Base-by-base conservation (phyloP, 2,888 invertebrate genomes). In the Gymnosoma rotundatum region DNA sequence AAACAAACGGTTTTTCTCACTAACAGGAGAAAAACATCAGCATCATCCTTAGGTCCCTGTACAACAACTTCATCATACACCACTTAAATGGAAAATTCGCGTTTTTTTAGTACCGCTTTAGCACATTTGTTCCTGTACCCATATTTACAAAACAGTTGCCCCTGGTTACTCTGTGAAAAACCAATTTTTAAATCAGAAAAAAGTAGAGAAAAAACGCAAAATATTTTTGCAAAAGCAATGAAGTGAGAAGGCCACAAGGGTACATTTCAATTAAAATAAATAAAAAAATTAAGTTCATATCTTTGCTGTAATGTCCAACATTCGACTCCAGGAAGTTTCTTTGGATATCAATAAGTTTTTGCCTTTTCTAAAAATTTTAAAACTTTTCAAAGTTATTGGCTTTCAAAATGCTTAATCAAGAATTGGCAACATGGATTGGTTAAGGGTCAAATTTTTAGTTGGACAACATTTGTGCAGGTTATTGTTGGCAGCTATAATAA, bases 141-240 rank as follows among this genome's bases (percentile, higher is more conserved):
- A 14, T 48, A 38, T 52, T 18, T 38, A 50, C 20, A 38, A 64
- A 74, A 38, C 78, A 67, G 56, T 83, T 80, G 76, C 69, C 74
- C 52, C 72, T 78, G 50, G 54, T 56, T 60, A n/a, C 67, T 58
- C 50, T 21, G 69, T 73, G 69, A 48, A 83, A 76, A 76, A 58
- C 64, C 75, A 61, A 64, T 76, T 86, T 79, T 82, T 69, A 67
- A 84, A 86, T 76, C 79, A 73, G 75, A 86, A 86, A n/a, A 86
- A 84, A 74, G 56, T 60, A 58, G 52, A 54, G 38, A 45, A 86
- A 83, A 81, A 73, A 67, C 58, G 32, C 8, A 70, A 70, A 75
- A 18, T 60, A 36, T 72, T 83, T 73, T 81, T 81, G 70, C 74
- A 75, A 81, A 81, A 81, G 78, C 84, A 81, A 78, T 78, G 80